Conservation (phyloP, 2,797 vertebrate species). For the Hypotaenidia philippensis region DNA sequence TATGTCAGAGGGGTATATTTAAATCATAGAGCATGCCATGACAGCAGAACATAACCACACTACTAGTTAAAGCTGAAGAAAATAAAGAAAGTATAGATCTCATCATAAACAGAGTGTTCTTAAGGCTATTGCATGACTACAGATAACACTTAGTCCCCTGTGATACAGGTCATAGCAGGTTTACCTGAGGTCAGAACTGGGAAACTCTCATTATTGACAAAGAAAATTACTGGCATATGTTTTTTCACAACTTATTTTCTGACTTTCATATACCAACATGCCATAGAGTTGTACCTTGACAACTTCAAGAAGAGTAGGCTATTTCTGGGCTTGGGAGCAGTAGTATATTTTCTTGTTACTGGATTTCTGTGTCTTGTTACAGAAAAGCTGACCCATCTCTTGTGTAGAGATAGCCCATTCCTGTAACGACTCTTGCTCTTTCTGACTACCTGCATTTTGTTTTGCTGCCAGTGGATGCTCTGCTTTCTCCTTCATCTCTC, state of each 20-base stretch:
- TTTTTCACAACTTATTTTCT: background rate
- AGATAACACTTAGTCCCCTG: background rate
- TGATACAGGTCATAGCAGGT: rapidly evolving
- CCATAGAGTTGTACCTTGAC: background rate
- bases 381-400: background rate
- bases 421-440: background rate
- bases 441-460: background rate
- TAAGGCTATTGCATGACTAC: background rate
- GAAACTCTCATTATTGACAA: background rate
- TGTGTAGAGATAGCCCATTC: background rate
- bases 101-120: background rate
- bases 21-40: background rate
- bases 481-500: background rate
- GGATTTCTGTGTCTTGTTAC: background rate
- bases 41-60: background rate
- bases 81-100: background rate
- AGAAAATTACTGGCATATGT: background rate
- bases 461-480: background rate
- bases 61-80: background rate
- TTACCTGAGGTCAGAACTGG: background rate
- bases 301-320: background rate
- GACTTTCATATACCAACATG: background rate
- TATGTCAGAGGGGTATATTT: background rate
- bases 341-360: background rate
- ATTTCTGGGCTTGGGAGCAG: background rate